A percentile compares a stretch with the other conserved stretches of the same genome.
Evolutionary conservation across 2,888 invertebrate species (phyloP).

Genomic region (Trissolcus japonicus): DNA sequence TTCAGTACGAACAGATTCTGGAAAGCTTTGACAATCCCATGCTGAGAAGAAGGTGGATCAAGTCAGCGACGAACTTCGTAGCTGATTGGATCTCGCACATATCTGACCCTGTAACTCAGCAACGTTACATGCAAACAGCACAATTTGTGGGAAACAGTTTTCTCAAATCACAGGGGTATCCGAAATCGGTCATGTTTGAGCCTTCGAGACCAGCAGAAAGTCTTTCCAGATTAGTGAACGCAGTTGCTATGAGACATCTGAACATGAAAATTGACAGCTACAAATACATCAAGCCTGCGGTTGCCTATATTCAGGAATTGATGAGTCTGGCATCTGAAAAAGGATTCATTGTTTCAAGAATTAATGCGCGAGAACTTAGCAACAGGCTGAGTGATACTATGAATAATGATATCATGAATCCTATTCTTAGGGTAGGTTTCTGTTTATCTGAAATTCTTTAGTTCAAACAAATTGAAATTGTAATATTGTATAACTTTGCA

Average conservation of each 20-base stretch:
- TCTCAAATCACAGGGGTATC: constrained; percentile 85
- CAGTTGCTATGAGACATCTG: constrained; percentile 83
- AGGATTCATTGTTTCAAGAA: constrained; percentile 80
- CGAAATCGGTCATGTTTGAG: constrained; percentile 84
- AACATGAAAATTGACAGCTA: constrained; percentile 84
- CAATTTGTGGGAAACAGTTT: constrained; percentile 86
- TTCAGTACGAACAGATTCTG: constrained; percentile 85
- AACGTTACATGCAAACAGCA: constrained; percentile 83
- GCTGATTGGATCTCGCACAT: constrained; percentile 85
- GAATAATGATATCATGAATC: constrained; percentile 89
- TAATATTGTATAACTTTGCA: neutral
- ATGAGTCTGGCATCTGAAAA: constrained; percentile 84
- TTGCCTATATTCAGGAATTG: constrained; percentile 84
- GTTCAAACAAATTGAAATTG: neutral
- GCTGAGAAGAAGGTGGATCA: constrained; percentile 88
- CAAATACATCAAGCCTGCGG: constrained; percentile 85
- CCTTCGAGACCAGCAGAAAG: constrained; percentile 83
- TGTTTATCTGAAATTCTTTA: neutral
- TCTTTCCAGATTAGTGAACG: constrained; percentile 82
- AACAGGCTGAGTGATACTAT: constrained; percentile 87
- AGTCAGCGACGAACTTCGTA: constrained; percentile 84
- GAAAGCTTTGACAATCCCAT: constrained; percentile 88
- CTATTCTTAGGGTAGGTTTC: constrained; percentile 79
- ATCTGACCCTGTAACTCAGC: constrained; percentile 86
- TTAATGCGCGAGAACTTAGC: constrained; percentile 84